phyloP scores from a whole-genome alignment of 2,113 vertebrate species.

The Phycodurus eques region DNA sequence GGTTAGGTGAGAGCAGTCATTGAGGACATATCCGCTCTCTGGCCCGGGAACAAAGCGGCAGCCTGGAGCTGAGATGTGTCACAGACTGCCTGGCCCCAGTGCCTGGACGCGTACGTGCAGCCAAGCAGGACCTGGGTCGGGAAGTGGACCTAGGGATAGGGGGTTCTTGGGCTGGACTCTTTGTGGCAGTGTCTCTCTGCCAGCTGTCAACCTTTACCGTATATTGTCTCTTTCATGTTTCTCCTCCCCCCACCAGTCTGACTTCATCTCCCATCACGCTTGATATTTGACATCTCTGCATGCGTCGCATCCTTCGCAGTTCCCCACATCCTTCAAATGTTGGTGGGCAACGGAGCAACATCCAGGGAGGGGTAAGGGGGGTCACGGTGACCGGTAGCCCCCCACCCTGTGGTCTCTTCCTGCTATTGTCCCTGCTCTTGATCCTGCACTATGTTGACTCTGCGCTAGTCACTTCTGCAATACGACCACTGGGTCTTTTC shows the following conservation, averaged over 20 bases:
- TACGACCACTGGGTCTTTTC: background rate
- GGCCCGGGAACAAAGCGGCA: constrained; percentile 63
- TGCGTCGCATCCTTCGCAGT: constrained; percentile 36
- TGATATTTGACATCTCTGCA: constrained; percentile 37
- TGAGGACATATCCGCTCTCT: constrained; percentile 60
- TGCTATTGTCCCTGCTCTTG: constrained; percentile 64
- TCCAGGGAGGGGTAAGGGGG: constrained; percentile 58
- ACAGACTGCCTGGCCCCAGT: constrained; percentile 62
- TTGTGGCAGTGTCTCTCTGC: constrained; percentile 35
- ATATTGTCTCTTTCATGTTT: background rate
- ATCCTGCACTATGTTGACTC: constrained; percentile 51
- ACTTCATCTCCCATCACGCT: constrained; percentile 23
- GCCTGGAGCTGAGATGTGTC: constrained; percentile 49
- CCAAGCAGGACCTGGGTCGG: constrained; percentile 52
- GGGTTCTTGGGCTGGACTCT: constrained; percentile 14
- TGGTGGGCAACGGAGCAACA: constrained; percentile 62
- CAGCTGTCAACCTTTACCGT: constrained; percentile 36
- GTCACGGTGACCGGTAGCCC: constrained; percentile 62
- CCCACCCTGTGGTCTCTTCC: constrained; percentile 63
- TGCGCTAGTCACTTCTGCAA: constrained; percentile 3
- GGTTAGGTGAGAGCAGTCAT: constrained; percentile 39
- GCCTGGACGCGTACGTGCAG: constrained; percentile 69
- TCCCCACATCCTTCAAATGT: constrained; percentile 58
- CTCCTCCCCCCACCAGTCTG: constrained; percentile 4
- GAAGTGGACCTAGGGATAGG: constrained; percentile 34